A percentile compares a stretch with the other conserved stretches of the same genome.
These are phyloP conservation scores for Talpa occidentalis DNA, from an alignment of 2,113 vertebrate genomes.

Conservation along the genomic window DNA sequence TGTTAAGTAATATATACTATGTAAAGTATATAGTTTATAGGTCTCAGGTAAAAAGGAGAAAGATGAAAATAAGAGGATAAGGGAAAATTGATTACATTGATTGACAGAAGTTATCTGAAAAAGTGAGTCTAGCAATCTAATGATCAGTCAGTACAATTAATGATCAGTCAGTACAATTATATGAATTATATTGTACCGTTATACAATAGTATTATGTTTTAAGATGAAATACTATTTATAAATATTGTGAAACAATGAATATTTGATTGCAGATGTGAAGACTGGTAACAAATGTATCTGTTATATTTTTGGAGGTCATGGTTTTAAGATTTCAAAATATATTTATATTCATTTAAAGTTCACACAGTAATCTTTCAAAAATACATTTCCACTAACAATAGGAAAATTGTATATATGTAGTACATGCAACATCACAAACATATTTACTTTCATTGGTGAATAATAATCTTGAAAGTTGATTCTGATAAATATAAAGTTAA, in stretches of 20 bases:
- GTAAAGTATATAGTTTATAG: neutral
- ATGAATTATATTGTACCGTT: too few relatives aligned
- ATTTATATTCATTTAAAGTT: neutral
- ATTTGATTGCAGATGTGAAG: neutral
- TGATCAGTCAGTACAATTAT: neutral
- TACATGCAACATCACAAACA: neutral
- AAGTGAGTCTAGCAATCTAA: neutral
- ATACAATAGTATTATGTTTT: neutral
- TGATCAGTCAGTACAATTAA: neutral
- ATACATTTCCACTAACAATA: neutral
- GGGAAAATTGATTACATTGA: neutral
- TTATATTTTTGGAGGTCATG: neutral
- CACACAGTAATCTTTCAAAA: neutral
- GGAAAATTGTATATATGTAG: neutral
- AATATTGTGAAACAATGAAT: neutral
- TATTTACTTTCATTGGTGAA: neutral
- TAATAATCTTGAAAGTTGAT: neutral
- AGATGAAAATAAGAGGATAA: neutral
- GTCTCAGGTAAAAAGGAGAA: neutral
- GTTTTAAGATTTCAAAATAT: neutral
- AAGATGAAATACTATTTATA: neutral
- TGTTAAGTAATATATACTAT: neutral
- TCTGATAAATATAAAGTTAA: neutral
- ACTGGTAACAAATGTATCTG: neutral
- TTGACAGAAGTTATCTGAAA: neutral